Conservation (phyloP, 1,140 invertebrate genomes). For the Brachionus koreanus region DNA sequence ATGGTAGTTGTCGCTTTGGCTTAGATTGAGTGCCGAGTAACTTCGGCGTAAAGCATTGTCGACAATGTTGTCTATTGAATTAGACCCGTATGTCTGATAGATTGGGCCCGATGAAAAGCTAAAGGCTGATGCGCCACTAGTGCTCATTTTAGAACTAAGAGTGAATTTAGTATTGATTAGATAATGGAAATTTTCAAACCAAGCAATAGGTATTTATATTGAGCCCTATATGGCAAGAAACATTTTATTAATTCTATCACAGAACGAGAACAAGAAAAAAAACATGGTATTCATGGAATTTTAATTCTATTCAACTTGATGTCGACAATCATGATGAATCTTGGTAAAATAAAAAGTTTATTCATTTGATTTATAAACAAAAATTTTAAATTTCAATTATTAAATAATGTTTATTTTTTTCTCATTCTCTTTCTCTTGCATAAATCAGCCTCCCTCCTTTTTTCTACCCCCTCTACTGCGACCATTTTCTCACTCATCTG, state of each 20-base stretch:
- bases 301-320: slow-evolving; percentile 2
- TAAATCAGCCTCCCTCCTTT: background rate
- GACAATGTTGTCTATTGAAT: slow-evolving; percentile 4
- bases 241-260: background rate
- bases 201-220: slow-evolving; percentile 24
- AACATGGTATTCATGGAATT: slow-evolving; percentile 17
- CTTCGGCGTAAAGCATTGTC: slow-evolving; percentile 5
- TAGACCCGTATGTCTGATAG: slow-evolving; percentile 3
- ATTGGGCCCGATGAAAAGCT: background rate
- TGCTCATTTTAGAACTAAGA: background rate
- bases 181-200: background rate
- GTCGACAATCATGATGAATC: background rate
- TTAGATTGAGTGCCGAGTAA: slow-evolving; percentile 17
- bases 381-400: slow-evolving; percentile 3
- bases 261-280: background rate
- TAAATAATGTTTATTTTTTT: slow-evolving; percentile 11
- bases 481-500: background rate
- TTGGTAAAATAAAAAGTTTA: background rate
- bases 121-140: slow-evolving; percentile 4
- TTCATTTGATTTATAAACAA: slow-evolving; percentile 31
- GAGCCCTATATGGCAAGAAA: background rate
- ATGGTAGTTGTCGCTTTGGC: background rate
- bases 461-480: too few relatives aligned
- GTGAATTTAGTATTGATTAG: background rate
- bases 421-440: background rate